These are phyloP conservation scores for Neoaliturus tenellus DNA, from an alignment of 2,888 invertebrate species.

Conservation along the genomic window DNA sequence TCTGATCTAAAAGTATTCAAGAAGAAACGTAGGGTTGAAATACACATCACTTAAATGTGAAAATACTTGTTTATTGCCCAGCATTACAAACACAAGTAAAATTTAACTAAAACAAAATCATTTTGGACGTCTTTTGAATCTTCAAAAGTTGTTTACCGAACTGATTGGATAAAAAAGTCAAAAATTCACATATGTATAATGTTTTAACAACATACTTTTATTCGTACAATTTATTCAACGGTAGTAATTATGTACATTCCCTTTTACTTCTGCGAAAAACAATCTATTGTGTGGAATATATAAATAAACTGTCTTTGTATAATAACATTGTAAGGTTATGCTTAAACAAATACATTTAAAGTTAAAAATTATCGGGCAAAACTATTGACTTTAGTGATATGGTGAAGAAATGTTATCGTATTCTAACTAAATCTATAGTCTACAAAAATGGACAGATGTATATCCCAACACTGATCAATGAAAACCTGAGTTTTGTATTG, in stretches of 20 bases:
- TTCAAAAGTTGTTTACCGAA: background rate
- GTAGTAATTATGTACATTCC: too few species aligned
- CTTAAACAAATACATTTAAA: too few species aligned
- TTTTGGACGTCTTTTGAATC: background rate
- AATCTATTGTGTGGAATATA: too few species aligned
- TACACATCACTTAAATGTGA: background rate
- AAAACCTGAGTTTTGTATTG: too few species aligned
- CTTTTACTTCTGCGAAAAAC: too few species aligned
- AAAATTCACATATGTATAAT: too few species aligned
- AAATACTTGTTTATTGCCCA: constrained; percentile 48
- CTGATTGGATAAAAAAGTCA: background rate
- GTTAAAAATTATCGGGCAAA: background rate
- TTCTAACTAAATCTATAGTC: constrained; percentile 12
- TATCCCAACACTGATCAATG: background rate
- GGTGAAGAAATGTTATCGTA: background rate
- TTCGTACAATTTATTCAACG: too few species aligned
- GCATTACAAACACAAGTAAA: constrained; percentile 26
- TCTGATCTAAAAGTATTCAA: too few species aligned
- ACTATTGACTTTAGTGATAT: constrained; percentile 13
- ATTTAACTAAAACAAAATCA: background rate
- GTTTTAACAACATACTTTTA: too few species aligned
- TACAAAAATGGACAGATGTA: background rate
- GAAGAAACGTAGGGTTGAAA: background rate
- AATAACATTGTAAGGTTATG: too few species aligned
- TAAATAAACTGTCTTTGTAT: too few species aligned